Evolutionary conservation across 2,888 invertebrate genomes (phyloP), one percentile per base, ranked within the genome.

Genomic region (Invenusta paracnida): DNA sequence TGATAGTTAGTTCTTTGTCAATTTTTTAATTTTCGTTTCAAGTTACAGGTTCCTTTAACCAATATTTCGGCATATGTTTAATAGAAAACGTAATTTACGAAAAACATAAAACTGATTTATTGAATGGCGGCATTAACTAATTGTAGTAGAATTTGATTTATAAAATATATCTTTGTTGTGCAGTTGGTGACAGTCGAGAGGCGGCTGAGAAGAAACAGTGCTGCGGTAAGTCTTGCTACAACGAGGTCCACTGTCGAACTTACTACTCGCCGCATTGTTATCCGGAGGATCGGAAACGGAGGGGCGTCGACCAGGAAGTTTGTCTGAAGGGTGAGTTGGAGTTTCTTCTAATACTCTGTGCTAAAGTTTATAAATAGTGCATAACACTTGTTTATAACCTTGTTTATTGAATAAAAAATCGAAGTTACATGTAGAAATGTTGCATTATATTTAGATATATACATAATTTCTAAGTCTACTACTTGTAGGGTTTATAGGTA

Each of bases 191-290:
- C 73, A 23, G 73, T 23, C 5, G 23, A 73, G 5, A 5, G 73
- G 27, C 5, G 2, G 73, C 5, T 25, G 73, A 73, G 23, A 23
- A 73, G 23, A 23, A 73, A 5, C 73, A n/a, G 73, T 73, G 73
- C 27, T 73, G 73, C 25, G 73, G 73, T 2, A 73, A 73, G 23
- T 23, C 73, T 5, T 73, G 73, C 73, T 73, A 73, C 27, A 73
- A 73, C 73, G 23, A 23, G 2, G 2, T 73, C 73, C 73, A 73
- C 73, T 73, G 73, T 23, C 11, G 73, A 73, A 23, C 11, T 23
- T 73, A 73, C 27, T 73, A 73, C 73, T 73, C 73, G 73, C 73
- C 73, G 17, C 17, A 73, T 2, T 73, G 73, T 25, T 73, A 73
- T 73, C 73, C 73, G 2, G 73, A 73, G 27, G 73, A 73, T 23